Percentiles rank a stretch among this genome's conserved stretches.
Conservation (phyloP, 2,113 vertebrate species). For the Pogona vitticeps region DNA sequence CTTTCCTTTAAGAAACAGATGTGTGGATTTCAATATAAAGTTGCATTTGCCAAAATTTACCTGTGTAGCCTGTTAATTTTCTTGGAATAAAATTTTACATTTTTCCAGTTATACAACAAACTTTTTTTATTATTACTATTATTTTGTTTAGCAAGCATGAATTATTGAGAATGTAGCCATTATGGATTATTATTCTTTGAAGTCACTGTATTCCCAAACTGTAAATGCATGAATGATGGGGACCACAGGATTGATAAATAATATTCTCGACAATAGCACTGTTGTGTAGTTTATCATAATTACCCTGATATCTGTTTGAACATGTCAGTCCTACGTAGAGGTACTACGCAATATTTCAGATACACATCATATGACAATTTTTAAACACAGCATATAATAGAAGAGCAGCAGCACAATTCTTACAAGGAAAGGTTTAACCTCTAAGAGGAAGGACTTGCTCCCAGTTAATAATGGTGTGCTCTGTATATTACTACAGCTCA, state of each 20-base stretch:
- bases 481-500: conserved; percentile 61
- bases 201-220: conserved; percentile 72
- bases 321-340: conserved; percentile 70
- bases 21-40: conserved; percentile 99
- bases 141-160: conserved; percentile 79
- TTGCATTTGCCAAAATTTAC: conserved; percentile 99
- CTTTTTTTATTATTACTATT: conserved; percentile 67
- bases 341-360: conserved; percentile 70
- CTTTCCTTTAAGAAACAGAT: conserved; percentile 97
- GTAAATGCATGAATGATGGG: conserved; percentile 75
- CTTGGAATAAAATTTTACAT: conserved; percentile 97
- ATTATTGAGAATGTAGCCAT: conserved; percentile 70
- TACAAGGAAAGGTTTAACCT: conserved; percentile 59
- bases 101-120: conserved; percentile 88
- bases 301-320: conserved; percentile 72
- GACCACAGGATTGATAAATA: conserved; percentile 74
- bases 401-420: conserved; percentile 60
- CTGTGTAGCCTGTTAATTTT: conserved; percentile 99
- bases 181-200: conserved; percentile 74
- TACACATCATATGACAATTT: conserved; percentile 68
- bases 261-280: conserved; percentile 73
- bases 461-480: conserved; percentile 52
- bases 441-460: conserved; percentile 60
- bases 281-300: conserved; percentile 76
- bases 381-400: conserved; percentile 52